phyloP scores from a whole-genome alignment of 2,113 vertebrate species.

The Spea multiplicata region DNA sequence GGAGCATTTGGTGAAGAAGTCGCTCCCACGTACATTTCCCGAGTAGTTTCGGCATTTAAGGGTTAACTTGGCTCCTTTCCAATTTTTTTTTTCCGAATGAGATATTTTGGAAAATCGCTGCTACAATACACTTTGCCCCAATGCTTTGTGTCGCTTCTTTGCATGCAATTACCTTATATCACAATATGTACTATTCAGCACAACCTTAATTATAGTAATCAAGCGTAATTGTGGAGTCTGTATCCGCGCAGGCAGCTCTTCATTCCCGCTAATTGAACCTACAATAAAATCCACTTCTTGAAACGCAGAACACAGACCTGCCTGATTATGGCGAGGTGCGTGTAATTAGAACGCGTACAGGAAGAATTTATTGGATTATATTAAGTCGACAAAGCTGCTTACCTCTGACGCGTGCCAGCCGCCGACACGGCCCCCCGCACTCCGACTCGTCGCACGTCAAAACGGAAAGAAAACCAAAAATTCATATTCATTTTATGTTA shows the following conservation, averaged over 20 bases:
- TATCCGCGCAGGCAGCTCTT: not conserved
- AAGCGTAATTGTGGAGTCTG: slow-evolving; percentile 4
- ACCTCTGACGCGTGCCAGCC: not conserved
- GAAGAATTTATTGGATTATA: not conserved
- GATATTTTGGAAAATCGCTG: not conserved
- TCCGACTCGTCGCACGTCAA: too few species aligned
- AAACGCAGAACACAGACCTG: not conserved
- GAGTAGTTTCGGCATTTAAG: not conserved
- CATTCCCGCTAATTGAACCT: not conserved
- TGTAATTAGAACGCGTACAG: not conserved
- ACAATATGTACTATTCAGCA: slow-evolving; percentile 22
- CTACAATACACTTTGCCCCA: slow-evolving; percentile 51
- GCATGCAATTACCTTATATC: slow-evolving; percentile 58
- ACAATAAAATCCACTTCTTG: slow-evolving; percentile 1
- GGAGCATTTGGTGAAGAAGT: too few species aligned
- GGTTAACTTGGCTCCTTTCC: not conserved
- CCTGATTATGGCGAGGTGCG: fast-evolving
- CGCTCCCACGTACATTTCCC: too few species aligned
- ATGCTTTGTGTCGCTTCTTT: slow-evolving; percentile 45
- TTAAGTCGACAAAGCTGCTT: not conserved
- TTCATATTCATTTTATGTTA: too few species aligned
- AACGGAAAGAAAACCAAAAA: too few species aligned
- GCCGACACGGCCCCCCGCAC: fast-evolving
- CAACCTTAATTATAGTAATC: slow-evolving; percentile 48
- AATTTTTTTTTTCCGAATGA: not conserved